Base-by-base conservation (phyloP, 2,797 vertebrate species). In the Loriculus beryllinus region DNA sequence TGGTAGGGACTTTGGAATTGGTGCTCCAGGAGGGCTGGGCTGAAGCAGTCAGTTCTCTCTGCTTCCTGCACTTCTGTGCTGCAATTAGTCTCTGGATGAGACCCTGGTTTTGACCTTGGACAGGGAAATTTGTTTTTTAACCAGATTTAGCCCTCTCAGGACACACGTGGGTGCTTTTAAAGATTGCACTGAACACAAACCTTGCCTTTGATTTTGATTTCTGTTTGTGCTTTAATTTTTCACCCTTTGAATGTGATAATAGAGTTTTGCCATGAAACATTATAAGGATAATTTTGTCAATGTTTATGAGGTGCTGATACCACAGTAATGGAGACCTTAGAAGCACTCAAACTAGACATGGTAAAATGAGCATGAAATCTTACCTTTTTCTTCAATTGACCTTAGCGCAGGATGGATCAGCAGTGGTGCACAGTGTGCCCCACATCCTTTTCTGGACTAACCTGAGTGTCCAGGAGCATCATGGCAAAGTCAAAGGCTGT, bases 11-110 rank as follows among this genome's bases (percentile, higher is more conserved):
- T 51, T 78, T 69, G 62, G 19, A 65, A 35, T 42, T 0, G 6
- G 28, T 37, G 33, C 40, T 47, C 2, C 0, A 1, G 52, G 42
- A 72, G 39, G 70, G 7, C 1, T 23, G 47, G 39, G 10, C n/a
- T 47, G 19, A 14, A 33, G 49, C 74, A 62, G 62, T 6, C 1
- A 0, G 4, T 47, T 80, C 28, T 54, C 14, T 52, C 35, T 29
- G 39, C 70, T 59, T 29, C 23, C 57, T 40, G 57, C 63, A 1
- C n/a, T 23, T n/a, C 43, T 23, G 37, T 1, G 1, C 64, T 57
- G 43, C 12, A 10, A 28, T 29, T 67, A 14, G 16, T n/a, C 64
- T 47, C 56, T 18, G 48, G 8, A 2, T 7, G 42, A 62, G 74
- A 42, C 19, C 10, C 43, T 0, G 1, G 2, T 48, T 29, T 82